These are phyloP conservation scores for Melangyna quadrimaculata DNA, from an alignment of 2,888 invertebrate genomes.

Conservation along the genomic window DNA sequence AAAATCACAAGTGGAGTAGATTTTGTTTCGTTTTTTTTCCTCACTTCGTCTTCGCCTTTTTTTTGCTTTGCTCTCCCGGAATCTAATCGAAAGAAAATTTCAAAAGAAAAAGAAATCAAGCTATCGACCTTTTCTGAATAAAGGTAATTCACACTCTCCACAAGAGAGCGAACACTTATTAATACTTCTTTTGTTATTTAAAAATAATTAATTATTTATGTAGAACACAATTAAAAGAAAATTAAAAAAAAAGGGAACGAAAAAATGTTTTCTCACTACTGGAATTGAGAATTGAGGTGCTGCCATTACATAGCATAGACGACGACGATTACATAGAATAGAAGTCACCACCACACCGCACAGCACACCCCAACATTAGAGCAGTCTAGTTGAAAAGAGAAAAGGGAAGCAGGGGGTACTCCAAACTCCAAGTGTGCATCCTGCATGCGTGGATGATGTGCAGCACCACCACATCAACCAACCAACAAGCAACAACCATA, in stretches of 20 bases:
- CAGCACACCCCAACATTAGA: background rate
- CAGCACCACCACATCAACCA: constrained; percentile 47
- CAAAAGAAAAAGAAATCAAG: constrained; percentile 56
- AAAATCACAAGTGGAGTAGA: constrained; percentile 53
- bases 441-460: constrained; percentile 72
- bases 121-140: constrained; percentile 65
- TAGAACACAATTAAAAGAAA: constrained; percentile 24
- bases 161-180: constrained; percentile 11
- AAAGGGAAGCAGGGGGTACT: constrained; percentile 24
- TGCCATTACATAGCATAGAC: constrained; percentile 47
- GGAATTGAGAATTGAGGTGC: constrained; percentile 54
- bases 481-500: constrained; percentile 61
- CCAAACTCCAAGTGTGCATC: constrained; percentile 64
- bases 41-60: constrained; percentile 36
- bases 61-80: constrained; percentile 52
- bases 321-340: constrained; percentile 1
- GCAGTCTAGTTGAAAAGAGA: background rate
- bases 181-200: constrained; percentile 11
- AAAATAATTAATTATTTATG: constrained; percentile 33
- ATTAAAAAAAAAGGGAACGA: background rate
- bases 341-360: background rate
- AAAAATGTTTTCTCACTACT: constrained; percentile 55
- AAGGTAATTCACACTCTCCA: constrained; percentile 55
- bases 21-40: constrained; percentile 61
- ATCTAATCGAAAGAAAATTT: constrained; percentile 49